Percentiles rank a stretch among this genome's conserved stretches.
phyloP scores from a whole-genome alignment of 2,888 invertebrate genomes.

The Nomada flava region DNA sequence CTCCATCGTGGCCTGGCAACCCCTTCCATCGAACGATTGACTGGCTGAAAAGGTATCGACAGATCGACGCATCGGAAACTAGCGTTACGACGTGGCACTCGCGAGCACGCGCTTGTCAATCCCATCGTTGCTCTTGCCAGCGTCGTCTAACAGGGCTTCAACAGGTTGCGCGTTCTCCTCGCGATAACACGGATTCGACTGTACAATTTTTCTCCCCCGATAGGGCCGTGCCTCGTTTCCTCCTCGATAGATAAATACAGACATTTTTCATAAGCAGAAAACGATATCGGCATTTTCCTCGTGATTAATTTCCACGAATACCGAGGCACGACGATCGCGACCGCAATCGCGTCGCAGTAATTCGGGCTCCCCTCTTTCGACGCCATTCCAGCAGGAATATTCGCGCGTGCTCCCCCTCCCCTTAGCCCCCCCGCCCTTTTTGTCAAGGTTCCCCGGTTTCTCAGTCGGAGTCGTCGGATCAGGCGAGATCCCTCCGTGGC shows the following conservation, averaged over 20 bases:
- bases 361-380: constrained; percentile 13
- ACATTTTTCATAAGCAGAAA: not conserved
- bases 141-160: constrained; percentile 71
- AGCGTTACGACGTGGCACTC: constrained; percentile 59
- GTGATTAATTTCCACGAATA: not conserved
- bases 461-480: constrained; percentile 66
- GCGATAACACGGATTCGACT: constrained; percentile 67
- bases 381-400: constrained; percentile 55
- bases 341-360: constrained; percentile 12
- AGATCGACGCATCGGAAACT: constrained; percentile 77
- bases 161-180: constrained; percentile 80
- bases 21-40: constrained; percentile 52
- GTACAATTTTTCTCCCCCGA: not conserved
- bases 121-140: constrained; percentile 64
- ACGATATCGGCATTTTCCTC: not conserved
- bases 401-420: constrained; percentile 55
- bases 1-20: constrained; percentile 23
- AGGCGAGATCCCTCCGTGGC: constrained; percentile 75
- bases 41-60: constrained; percentile 74
- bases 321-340: not conserved
- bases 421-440: constrained; percentile 53
- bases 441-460: constrained; percentile 61
- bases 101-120: constrained; percentile 64
- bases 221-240: not conserved
- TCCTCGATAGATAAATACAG: not conserved